Base-by-base conservation (phyloP, 2,888 invertebrate species). In the Cephus pygmeus region DNA sequence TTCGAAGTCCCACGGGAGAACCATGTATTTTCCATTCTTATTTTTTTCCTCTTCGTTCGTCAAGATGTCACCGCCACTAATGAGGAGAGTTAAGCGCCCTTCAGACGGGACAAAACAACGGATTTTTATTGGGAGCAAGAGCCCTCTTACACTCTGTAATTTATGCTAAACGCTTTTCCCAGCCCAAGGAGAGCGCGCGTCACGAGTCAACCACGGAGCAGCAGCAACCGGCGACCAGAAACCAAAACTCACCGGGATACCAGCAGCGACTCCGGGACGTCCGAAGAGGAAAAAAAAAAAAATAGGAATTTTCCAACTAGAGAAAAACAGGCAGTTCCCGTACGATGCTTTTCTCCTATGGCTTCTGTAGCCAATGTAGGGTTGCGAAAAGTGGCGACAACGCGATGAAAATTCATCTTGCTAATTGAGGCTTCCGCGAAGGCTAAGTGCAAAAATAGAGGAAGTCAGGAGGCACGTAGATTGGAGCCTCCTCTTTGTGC, bases 261-360 rank as follows among this genome's bases (percentile, higher is more conserved):
- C 56, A 23, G 56, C 23, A 23, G 56, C 23, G 9, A 9, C 56
- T 56, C 1, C 9, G 9, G 23, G 9, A 23, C 9, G 9, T 23
- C 1, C 23, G 56, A 56, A 56, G 56, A 56, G 23, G 1, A 23
- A 1, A 56, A 23, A 40, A n/a, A n/a, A n/a, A 23, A 56, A 56
- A 2, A 6, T 2, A 92, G 92, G 92, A 92, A 92, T 92, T 92
- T 93, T 93, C 93, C 93, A 91, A 73, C 34, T 0, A 74, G 36
- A 40, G 75, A 91, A 92, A 92, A 92, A 92, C 92, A 92, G 92
- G 93, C 92, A 92, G 12, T 91, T 92, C 91, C 23, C 23, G 0
- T 9, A 9, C 56, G 23, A 23, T 6, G 23, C 23, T 56, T 56
- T 56, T 56, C 23, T 9, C 23, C 1, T 56, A 0, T 56, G 0